Conservation (phyloP, 2,797 vertebrate genomes). For the Cynopterus sphinx region DNA sequence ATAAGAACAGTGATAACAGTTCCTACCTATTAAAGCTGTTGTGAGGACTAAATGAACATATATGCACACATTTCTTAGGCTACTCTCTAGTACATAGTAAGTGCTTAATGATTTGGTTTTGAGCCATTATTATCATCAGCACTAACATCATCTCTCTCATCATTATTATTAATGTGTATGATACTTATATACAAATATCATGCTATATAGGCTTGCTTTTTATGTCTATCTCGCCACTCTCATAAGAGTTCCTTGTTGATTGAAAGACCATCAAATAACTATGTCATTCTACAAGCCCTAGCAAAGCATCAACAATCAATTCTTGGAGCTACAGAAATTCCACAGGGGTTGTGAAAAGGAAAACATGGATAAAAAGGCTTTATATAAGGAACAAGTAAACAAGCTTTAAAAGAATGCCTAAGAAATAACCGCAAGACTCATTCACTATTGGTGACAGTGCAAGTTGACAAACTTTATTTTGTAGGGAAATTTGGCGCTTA, state of each 20-base stretch:
- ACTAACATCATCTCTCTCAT: neutral
- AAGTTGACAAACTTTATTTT: neutral
- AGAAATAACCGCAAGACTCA: neutral
- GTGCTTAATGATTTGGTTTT: neutral
- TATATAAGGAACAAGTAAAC: slow-evolving; percentile 34
- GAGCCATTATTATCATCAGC: neutral
- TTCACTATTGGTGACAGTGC: neutral
- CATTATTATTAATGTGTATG: neutral
- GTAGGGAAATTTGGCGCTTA: neutral
- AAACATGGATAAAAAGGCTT: neutral
- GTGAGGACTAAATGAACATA: neutral
- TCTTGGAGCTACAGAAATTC: slow-evolving; percentile 25
- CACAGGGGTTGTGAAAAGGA: neutral
- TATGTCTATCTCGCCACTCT: neutral
- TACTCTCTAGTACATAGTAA: neutral
- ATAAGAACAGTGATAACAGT: neutral
- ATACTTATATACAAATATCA: neutral
- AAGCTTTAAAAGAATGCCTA: neutral
- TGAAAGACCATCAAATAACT: neutral
- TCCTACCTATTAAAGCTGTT: neutral
- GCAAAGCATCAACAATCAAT: neutral
- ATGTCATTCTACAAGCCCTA: neutral
- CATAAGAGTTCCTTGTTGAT: neutral
- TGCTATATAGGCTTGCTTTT: neutral
- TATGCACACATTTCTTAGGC: neutral